Conservation (phyloP, 2,888 invertebrate species). For the Caenorhabditis macrosperma region DNA sequence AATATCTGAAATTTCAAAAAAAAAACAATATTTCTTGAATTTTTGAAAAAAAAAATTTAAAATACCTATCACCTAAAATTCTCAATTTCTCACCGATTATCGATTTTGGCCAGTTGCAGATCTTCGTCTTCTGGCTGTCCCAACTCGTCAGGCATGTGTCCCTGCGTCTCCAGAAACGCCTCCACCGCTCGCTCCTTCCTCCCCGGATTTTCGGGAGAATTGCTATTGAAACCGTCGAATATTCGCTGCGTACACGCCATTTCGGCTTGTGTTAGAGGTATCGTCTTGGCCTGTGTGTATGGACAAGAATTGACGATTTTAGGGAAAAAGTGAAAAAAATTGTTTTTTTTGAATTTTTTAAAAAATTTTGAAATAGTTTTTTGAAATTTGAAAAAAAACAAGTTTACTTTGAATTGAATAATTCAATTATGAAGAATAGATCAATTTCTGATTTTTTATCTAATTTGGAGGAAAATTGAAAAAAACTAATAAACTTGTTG, state of each 20-base stretch:
- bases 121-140: constrained; percentile 19
- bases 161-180: constrained; percentile 48
- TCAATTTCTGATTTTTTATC: not conserved
- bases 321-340: not conserved
- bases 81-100: not conserved
- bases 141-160: constrained; percentile 29
- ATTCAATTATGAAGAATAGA: no score
- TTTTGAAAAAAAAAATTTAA: no score
- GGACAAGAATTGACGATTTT: no score
- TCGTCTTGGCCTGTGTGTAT: not conserved
- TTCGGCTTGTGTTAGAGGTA: constrained; percentile 23
- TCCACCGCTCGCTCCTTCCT: constrained; percentile 31
- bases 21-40: no score
- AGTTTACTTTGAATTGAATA: no score
- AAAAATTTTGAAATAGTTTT: not conserved
- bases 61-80: no score
- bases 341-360: not conserved
- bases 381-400: no score
- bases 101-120: not conserved
- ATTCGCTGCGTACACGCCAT: constrained; percentile 46
- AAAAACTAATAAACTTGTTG: no score
- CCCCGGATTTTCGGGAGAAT: not conserved
- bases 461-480: no score
- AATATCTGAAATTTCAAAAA: no score
- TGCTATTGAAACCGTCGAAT: constrained; percentile 26